phyloP scores from a whole-genome alignment of 2,888 invertebrate species.

The Syrista parreyssii region DNA sequence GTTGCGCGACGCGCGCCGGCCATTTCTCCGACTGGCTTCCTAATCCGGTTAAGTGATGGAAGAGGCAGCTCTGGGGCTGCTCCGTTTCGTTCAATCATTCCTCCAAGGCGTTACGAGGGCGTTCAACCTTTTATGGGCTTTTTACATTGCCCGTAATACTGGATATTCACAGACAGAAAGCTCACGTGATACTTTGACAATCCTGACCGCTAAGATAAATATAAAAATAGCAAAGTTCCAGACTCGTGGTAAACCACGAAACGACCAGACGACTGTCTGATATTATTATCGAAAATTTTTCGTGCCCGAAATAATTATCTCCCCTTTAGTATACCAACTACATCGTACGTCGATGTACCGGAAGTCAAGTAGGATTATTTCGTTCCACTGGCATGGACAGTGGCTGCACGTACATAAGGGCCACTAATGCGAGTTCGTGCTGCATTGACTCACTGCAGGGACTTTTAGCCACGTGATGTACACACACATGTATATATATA shows the following conservation, averaged over 20 bases:
- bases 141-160: neutral
- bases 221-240: neutral
- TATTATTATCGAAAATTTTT: neutral
- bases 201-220: too few relatives aligned
- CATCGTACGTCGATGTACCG: neutral
- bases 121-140: conserved; percentile 51
- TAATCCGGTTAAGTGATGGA: conserved; percentile 60
- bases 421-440: neutral
- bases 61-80: conserved; percentile 51
- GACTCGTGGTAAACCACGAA: neutral
- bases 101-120: conserved; percentile 56
- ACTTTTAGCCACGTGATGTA: neutral
- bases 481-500: too few relatives aligned
- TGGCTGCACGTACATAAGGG: neutral
- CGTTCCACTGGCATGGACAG: neutral
- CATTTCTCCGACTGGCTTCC: conserved; percentile 58
- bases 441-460: neutral
- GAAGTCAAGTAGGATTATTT: neutral
- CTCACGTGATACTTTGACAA: neutral
- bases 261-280: neutral
- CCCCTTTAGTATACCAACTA: neutral
- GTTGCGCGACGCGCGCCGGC: conserved; percentile 18
- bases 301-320: neutral
- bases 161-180: neutral
- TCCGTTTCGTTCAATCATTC: conserved; percentile 48